Evolutionary conservation across 2,888 invertebrate species (phyloP), one percentile per base, ranked within the genome.

Genomic region (Griposia aprilina): DNA sequence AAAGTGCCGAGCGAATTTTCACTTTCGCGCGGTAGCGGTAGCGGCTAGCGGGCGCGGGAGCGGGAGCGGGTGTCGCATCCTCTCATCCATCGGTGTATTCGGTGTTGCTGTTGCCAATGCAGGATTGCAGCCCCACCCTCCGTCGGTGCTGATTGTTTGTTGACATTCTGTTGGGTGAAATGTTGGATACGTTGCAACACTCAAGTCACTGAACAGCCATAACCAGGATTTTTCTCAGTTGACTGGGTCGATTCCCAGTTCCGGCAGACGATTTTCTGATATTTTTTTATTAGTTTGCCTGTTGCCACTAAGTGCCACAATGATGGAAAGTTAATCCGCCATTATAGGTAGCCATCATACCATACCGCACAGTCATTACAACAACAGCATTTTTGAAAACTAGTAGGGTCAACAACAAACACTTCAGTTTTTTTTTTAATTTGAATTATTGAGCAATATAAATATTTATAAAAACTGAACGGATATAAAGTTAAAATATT

Each of bases 1-100:
- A 96, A 97, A 96, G 96, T 96, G 96, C 95, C 92, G 91, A 92
- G 94, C 94, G 92, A 93, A 96, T 96, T 96, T 96, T 96, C 96
- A 96, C 96, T 96, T 96, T 95, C 96, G 95, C 94, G 95, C 90
- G 93, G 92, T 89, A 93, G 93, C 93, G 92, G 89, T 15, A 65
- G 73, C 36, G 69, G 78, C 81, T 88, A 93, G 93, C 93, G 92
- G 92, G 89, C 90, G 94, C 93, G 93, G 90, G 88, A 91, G 94
- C 93, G 93, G 90, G 87, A 86, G 93, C 93, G 90, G 88, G 82
- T 79, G 87, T 84, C 52, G 68, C 72, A n/a, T 78, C 68, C 62
- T 76, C 62, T 52, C 66, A 66, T 36, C 59, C 36, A 30, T 48
- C 68, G 59, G 41, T 41, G 41, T 36, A 36, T 41, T 41, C 41